These are phyloP conservation scores for Hyaena hyaena DNA, from an alignment of 2,113 vertebrate species.

Conservation along the genomic window DNA sequence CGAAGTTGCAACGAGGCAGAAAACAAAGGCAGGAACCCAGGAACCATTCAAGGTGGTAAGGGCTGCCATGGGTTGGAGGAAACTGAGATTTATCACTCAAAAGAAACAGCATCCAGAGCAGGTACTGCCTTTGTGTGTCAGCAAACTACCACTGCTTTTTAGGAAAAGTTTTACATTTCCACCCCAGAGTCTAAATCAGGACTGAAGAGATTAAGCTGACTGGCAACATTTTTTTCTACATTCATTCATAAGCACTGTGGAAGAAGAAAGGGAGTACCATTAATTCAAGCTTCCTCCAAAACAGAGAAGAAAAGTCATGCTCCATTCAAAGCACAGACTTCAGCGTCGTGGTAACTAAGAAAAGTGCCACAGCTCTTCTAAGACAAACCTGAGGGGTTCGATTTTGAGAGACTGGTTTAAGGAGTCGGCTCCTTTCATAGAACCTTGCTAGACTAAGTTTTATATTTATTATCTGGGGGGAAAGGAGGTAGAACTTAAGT, in stretches of 20 bases:
- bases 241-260: not conserved
- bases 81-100: not conserved
- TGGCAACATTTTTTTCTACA: not conserved
- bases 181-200: not conserved
- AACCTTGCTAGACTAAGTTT: not conserved
- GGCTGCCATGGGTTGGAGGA: not conserved
- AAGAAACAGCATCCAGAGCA: not conserved
- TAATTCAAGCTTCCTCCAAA: not conserved
- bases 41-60: not conserved
- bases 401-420: not conserved
- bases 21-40: not conserved
- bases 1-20: not conserved
- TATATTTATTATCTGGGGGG: not conserved
- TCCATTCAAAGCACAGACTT: not conserved
- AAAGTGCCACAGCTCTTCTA: not conserved
- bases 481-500: constrained; percentile 26
- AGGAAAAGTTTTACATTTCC: not conserved
- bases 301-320: not conserved
- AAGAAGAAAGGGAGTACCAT: not conserved
- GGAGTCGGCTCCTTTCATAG: not conserved
- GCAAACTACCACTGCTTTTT: not conserved
- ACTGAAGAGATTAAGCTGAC: not conserved
- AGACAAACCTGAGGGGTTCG: not conserved
- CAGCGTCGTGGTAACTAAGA: not conserved
- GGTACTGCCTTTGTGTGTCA: not conserved